Evolutionary conservation across 1,140 invertebrate species (phyloP).

Genomic region (Magallana angulata): DNA sequence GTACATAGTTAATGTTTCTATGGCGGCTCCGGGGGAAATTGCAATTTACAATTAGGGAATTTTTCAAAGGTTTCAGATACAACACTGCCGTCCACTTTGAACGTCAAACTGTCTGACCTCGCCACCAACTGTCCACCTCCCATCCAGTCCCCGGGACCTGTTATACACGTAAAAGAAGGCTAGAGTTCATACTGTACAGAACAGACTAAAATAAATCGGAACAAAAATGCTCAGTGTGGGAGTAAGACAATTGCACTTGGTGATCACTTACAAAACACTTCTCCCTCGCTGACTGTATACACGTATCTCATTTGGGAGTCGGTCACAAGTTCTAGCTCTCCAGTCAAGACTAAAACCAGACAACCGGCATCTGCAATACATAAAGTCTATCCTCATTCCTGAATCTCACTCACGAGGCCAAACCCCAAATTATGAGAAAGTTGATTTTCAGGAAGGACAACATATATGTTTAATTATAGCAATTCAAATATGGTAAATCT

Average conservation of each 20-base stretch:
- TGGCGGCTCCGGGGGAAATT: neutral
- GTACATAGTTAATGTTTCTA: neutral
- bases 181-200: too few species aligned
- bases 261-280: constrained; percentile 14
- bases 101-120: constrained; percentile 38
- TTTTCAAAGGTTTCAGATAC: constrained; percentile 20
- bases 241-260: too few species aligned
- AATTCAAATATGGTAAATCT: too few species aligned
- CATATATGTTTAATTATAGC: too few species aligned
- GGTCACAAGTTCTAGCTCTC: neutral
- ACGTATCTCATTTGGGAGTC: neutral
- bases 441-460: too few species aligned
- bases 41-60: constrained; percentile 33
- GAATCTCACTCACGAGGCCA: too few species aligned
- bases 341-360: constrained; percentile 14
- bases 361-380: neutral
- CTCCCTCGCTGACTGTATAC: constrained; percentile 19
- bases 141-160: constrained; percentile 55
- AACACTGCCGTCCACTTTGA: constrained; percentile 46
- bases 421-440: too few species aligned
- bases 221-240: too few species aligned
- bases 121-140: constrained; percentile 35
- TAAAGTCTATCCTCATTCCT: too few species aligned
- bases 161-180: neutral
- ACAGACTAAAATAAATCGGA: too few species aligned